Base-by-base conservation (phyloP, 2,888 invertebrate species). In the Zygogramma bicolorata region DNA sequence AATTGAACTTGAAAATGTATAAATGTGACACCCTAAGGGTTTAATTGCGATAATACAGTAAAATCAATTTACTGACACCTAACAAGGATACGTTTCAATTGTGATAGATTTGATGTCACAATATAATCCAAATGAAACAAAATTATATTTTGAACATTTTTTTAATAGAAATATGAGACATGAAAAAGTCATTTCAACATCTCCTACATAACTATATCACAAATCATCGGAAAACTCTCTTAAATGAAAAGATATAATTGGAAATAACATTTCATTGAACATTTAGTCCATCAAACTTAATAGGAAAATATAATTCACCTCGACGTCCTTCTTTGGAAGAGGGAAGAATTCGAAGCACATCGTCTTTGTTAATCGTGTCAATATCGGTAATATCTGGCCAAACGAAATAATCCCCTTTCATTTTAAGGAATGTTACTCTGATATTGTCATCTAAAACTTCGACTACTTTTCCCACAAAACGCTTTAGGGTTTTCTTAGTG, bases 401-500 rank as follows among this genome's bases (percentile, higher is more conserved):
- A 59, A 59, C n/a, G 15, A 59, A 59, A 13, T 29, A 29, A 10
- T 59, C 27, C 8, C 31, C 59, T 59, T 27, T 59, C 29, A 10
- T 59, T 59, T 27, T 59, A 20, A 49, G 1, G 20, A 49, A 49
- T 7, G 20, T 49, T 5, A 49, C 49, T 13, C 13, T 49, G 7
- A 49, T 13, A 13, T 1, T 49, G 20, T 49, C 49, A 49, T 49
- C 49, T 49, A 20, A 18, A 29, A 29, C 29, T 59, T 34, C 29
- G 3, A 59, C 5, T 6, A 29, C 59, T 59, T 59, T 59, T 59
- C 59, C 59, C 6, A 59, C 59, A 59, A 59, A 59, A 27, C 59
- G 27, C 59, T 59, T 29, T 5, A 59, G n/a, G 3, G 29, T 42
- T 42, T 42, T 42, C 42, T 42, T 42, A n/a, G 49, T 49, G 18